A percentile compares a stretch with the other conserved stretches of the same genome.
Conservation (phyloP, 2,888 invertebrate species). For the Synanthedon myopaeformis region DNA sequence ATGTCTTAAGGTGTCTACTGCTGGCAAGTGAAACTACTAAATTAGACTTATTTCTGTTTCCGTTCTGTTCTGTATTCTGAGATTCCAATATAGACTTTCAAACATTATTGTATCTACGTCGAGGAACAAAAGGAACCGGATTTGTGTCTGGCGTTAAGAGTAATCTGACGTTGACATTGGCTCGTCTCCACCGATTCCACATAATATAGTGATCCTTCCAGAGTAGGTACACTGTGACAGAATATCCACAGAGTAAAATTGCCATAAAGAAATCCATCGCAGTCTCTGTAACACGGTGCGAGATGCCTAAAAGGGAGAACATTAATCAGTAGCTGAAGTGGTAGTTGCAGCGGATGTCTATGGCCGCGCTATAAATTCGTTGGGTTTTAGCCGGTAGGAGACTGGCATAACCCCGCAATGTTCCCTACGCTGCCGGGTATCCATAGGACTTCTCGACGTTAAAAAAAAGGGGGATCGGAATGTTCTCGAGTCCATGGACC, state of each 20-base stretch:
- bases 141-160: conserved; percentile 65
- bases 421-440: no score
- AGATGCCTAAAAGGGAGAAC: conserved; percentile 37
- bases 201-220: conserved; percentile 75
- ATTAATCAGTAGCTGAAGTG: no score
- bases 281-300: conserved; percentile 71
- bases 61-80: background rate
- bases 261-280: conserved; percentile 73
- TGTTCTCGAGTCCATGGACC: no score
- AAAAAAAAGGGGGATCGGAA: no score
- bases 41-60: no score
- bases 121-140: conserved; percentile 54
- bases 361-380: no score
- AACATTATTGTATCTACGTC: conserved; percentile 51
- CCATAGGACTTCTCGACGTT: no score
- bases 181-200: conserved; percentile 78
- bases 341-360: no score
- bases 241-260: conserved; percentile 73
- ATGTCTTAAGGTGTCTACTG: no score
- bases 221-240: conserved; percentile 73
- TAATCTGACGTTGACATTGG: conserved; percentile 73
- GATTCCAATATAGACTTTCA: conserved; percentile 12
- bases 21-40: no score
- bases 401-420: no score
- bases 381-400: no score